Evolutionary conservation across 2,888 invertebrate genomes (phyloP), one percentile per base, ranked within the genome.

Genomic region (Graphium colonna): DNA sequence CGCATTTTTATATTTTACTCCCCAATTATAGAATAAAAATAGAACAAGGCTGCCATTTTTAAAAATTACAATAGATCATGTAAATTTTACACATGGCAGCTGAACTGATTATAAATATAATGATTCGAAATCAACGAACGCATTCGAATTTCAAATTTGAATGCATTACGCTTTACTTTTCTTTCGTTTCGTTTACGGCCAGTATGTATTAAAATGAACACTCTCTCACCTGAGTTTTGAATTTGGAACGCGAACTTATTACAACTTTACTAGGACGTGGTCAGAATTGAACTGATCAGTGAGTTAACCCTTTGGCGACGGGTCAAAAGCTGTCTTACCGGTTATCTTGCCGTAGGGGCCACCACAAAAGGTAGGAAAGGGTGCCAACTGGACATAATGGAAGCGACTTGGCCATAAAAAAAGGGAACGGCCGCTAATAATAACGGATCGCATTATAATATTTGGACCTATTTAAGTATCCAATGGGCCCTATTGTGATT

Each of bases 391-490:
- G 87, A 85, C 88, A 86, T 79, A 84, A 87, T 76, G 71, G 83
- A 77, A 71, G 75, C 69, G 69, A 69, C 69, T 75, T 68, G 59
- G 48, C 10, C 15, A 61, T 47, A 53, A 58, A 73, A 69, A 71
- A 72, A 71, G 71, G 68, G 65, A 67, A 65, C 64, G 69, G 64
- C 61, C 60, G 61, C 54, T 73, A 77, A 79, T 82, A 86, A 86
- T 85, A 82, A 71, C 70, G 73, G 67, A 75, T 72, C 73, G 69
- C 75, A 86, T 86, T 87, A 84, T 87, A 82, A 85, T 87, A 77
- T 87, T 87, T 87, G 87, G 88, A 87, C 87, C 87, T 87, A 88
- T 88, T 89, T 89, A 84, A 88, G 85, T 89, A 88, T 84, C 88
- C 85, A 82, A 70, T 79, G 84, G 82, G 80, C 65, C 61, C 79